phyloP scores from a whole-genome alignment of 2,113 vertebrate species.

The Corythornis vintsioides region DNA sequence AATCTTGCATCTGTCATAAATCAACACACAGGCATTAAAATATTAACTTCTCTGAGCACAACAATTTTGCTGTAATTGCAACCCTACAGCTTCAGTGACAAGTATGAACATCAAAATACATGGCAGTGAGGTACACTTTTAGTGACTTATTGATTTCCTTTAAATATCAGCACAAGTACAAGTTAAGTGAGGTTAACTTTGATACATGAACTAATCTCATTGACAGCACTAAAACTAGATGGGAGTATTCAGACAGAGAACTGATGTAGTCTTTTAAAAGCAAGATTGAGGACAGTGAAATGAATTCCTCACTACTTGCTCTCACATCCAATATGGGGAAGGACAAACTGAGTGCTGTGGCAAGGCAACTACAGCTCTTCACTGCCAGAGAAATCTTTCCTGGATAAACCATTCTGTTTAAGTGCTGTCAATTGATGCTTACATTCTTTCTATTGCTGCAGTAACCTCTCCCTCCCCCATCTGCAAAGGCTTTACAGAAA shows the following conservation, averaged over 20 bases:
- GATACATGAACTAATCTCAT: not conserved
- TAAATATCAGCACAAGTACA: not conserved
- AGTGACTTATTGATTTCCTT: slow-evolving; percentile 7
- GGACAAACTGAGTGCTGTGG: not conserved
- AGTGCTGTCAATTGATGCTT: not conserved
- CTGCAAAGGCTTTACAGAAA: slow-evolving; percentile 14
- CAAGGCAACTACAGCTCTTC: not conserved
- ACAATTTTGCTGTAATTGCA: slow-evolving; percentile 9
- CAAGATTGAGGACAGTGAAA: not conserved
- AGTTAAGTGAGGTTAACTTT: not conserved
- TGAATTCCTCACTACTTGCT: not conserved
- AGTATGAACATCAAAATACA: not conserved
- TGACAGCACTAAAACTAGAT: not conserved
- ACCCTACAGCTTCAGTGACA: not conserved
- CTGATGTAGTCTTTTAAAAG: not conserved
- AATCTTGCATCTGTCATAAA: not conserved
- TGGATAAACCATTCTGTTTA: not conserved
- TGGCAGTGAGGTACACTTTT: not conserved
- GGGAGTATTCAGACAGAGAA: not conserved
- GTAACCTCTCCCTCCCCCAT: not conserved
- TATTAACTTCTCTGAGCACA: not conserved
- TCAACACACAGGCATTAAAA: not conserved
- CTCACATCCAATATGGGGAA: not conserved
- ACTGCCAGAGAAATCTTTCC: not conserved
- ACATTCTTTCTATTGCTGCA: not conserved